Conservation (phyloP, 2,888 invertebrate species). For the Lasioglossum oenotherae region DNA sequence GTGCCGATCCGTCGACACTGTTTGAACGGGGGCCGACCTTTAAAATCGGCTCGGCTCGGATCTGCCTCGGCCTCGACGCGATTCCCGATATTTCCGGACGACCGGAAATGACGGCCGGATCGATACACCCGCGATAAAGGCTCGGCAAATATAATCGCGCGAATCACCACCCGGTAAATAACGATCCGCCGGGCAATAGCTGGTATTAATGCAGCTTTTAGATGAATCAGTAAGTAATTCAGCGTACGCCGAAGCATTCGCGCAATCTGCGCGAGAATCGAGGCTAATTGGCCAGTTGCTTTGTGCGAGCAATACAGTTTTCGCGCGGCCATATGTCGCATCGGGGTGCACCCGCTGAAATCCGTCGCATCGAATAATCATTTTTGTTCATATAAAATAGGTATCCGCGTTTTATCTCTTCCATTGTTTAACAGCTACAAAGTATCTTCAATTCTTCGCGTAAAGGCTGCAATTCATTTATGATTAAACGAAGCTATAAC, state of each 20-base stretch:
- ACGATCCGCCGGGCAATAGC: neutral
- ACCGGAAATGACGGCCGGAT: neutral
- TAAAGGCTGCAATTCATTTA: no score
- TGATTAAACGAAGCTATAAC: no score
- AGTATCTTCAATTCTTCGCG: no score
- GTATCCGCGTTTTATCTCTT: no score
- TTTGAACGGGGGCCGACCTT: neutral
- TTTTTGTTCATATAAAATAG: neutral
- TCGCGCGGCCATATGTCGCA: neutral
- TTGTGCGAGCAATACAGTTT: neutral
- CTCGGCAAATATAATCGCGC: slow-evolving; percentile 32
- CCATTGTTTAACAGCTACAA: no score
- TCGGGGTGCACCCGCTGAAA: neutral
- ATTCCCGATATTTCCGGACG: slow-evolving; percentile 6
- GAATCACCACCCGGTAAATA: neutral
- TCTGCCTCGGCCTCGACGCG: neutral
- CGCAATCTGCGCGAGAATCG: neutral
- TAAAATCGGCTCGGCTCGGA: slow-evolving; percentile 12
- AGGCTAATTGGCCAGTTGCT: neutral
- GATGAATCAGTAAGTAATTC: neutral
- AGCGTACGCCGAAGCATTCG: neutral
- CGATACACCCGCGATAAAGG: slow-evolving; percentile 10
- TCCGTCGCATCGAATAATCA: neutral
- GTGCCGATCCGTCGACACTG: neutral
- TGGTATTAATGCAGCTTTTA: neutral